phyloP scores from a whole-genome alignment of 2,888 invertebrate species.

The Cheiracanthium punctorium region DNA sequence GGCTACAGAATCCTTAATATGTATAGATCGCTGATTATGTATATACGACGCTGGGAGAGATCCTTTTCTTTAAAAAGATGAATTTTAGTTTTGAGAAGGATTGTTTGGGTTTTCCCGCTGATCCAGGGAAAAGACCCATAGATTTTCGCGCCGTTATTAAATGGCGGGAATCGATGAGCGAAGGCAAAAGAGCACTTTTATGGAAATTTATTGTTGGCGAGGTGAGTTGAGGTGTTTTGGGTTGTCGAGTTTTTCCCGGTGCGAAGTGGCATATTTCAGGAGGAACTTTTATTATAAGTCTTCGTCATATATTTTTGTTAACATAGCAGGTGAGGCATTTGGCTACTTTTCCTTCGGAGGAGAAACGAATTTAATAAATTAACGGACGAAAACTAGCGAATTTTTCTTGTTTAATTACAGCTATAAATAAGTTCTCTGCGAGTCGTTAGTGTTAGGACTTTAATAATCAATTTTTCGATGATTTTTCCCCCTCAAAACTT shows the following conservation, averaged over 20 bases:
- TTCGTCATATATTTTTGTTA: slow-evolving; percentile 3
- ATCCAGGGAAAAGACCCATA: not conserved
- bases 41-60: not conserved
- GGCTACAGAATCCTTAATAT: slow-evolving; percentile 44
- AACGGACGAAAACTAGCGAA: not conserved
- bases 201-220: not conserved
- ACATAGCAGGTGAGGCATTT: not conserved
- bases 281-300: not conserved
- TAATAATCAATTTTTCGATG: not conserved
- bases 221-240: not conserved
- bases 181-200: not conserved
- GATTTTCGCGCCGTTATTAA: not conserved
- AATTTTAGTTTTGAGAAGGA: slow-evolving; percentile 63
- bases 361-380: no score
- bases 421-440: not conserved
- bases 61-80: slow-evolving; percentile 68
- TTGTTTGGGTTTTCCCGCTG: not conserved
- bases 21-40: slow-evolving; percentile 52
- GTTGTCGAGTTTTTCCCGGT: not conserved
- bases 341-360: no score
- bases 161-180: not conserved
- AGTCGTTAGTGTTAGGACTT: not conserved
- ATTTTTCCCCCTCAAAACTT: no score
- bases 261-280: not conserved
- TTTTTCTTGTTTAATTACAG: not conserved